Evolutionary conservation across 2,797 vertebrate genomes (phyloP).

Genomic region (Ctenopoma multispine): DNA sequence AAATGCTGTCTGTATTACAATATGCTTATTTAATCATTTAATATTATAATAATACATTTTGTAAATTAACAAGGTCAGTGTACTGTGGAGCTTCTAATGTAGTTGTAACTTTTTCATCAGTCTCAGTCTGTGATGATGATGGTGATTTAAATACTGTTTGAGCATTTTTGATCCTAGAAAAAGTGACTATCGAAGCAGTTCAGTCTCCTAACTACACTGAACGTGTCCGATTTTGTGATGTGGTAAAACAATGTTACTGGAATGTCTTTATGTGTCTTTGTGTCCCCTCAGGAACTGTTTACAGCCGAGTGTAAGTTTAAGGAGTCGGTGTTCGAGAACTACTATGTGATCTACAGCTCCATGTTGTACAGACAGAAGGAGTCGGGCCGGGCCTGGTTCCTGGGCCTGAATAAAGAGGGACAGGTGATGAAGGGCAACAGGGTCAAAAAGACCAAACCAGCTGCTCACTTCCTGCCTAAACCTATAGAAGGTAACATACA

Average conservation of each 20-base stretch:
- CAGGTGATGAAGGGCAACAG: slow-evolving; percentile 97
- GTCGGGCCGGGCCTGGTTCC: slow-evolving; percentile 96
- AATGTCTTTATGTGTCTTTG: slow-evolving; percentile 7
- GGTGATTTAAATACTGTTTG: neutral
- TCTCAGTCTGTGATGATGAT: neutral
- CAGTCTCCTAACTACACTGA: neutral
- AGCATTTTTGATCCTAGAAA: neutral
- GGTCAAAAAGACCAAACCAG: slow-evolving; percentile 98
- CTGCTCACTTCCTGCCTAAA: slow-evolving; percentile 98
- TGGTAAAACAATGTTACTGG: neutral
- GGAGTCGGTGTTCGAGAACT: slow-evolving; percentile 99
- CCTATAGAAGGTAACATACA: slow-evolving; percentile 93
- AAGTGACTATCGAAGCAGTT: neutral
- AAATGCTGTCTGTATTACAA: neutral
- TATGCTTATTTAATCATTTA: too few relatives aligned
- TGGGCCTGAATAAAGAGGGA: slow-evolving; percentile 96
- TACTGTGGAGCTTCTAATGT: neutral
- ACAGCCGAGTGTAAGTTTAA: slow-evolving; percentile 98
- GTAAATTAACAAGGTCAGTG: neutral
- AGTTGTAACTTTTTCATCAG: neutral
- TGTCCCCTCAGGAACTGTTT: slow-evolving; percentile 91
- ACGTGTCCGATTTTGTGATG: too few relatives aligned
- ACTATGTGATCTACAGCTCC: slow-evolving; percentile 98
- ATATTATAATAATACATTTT: too few relatives aligned
- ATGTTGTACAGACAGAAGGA: slow-evolving; percentile 98